phyloP scores from a whole-genome alignment of 2,888 invertebrate species.

The Ligdia adustata region DNA sequence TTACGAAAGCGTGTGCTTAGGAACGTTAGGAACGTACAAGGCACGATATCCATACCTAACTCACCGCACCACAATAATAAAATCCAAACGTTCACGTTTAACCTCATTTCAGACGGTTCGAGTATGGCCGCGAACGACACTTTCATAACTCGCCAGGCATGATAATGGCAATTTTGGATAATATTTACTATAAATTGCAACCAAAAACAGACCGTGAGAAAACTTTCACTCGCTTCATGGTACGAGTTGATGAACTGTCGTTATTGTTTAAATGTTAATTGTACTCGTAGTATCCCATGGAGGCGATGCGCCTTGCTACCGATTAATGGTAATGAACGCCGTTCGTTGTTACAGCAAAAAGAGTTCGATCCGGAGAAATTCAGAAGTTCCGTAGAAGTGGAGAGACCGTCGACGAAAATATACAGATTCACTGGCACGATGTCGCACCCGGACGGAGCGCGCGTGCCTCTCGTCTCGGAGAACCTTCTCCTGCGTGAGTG shows the following conservation, averaged over 20 bases:
- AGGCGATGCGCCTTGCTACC: no score
- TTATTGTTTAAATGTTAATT: no score
- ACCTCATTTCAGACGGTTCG: constrained; percentile 19
- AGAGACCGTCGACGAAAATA: constrained; percentile 97
- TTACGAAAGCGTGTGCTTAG: constrained; percentile 7
- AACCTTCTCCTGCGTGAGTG: constrained; percentile 97
- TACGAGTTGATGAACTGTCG: no score
- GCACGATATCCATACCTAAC: constrained; percentile 20
- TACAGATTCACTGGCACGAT: constrained; percentile 97
- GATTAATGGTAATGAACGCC: constrained; percentile 13
- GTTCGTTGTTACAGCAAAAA: constrained; percentile 82
- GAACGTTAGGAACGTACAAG: constrained; percentile 1
- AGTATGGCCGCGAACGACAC: constrained; percentile 35
- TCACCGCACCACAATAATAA: constrained; percentile 29
- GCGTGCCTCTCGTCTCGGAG: constrained; percentile 93
- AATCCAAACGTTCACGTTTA: constrained; percentile 27
- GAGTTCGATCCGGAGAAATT: constrained; percentile 92
- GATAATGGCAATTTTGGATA: constrained; percentile 39
- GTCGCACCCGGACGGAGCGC: constrained; percentile 90
- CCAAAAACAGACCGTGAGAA: constrained; percentile 57
- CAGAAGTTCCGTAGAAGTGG: constrained; percentile 94
- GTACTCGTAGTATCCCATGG: no score
- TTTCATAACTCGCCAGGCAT: constrained; percentile 44
- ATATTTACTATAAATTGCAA: constrained; percentile 35
- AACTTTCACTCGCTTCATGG: constrained; percentile 45